These are phyloP conservation scores for Oconnorella tubifera DNA, from an alignment of 2,888 invertebrate species.

Conservation along the genomic window DNA sequence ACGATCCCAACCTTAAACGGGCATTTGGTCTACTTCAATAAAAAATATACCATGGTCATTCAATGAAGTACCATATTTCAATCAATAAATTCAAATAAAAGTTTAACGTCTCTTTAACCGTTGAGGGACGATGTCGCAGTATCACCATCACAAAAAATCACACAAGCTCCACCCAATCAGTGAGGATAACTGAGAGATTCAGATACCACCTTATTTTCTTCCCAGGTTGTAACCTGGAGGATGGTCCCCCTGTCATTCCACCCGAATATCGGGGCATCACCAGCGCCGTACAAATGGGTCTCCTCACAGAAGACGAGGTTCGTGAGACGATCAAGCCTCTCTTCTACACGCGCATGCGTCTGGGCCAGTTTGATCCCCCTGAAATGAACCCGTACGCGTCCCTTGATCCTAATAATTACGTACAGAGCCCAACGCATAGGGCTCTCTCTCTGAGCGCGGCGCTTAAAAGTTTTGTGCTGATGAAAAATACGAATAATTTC, in stretches of 20 bases:
- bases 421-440: constrained; percentile 36
- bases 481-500: constrained; percentile 39
- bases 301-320: constrained; percentile 13
- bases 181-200: too few species aligned
- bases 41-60: too few species aligned
- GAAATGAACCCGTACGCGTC: constrained; percentile 42
- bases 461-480: constrained; percentile 41
- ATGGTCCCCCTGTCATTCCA: constrained; percentile 2
- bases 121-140: too few species aligned
- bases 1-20: too few species aligned
- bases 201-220: background rate
- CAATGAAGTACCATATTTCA: too few species aligned
- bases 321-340: constrained; percentile 32
- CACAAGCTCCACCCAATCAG: too few species aligned
- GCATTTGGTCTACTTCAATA: too few species aligned
- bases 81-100: too few species aligned
- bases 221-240: constrained; percentile 20
- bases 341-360: constrained; percentile 38
- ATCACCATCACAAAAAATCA: too few species aligned
- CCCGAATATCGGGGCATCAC: constrained; percentile 21
- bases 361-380: constrained; percentile 38
- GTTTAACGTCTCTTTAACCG: too few species aligned
- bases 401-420: constrained; percentile 27
- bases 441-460: constrained; percentile 38
- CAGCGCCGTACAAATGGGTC: constrained; percentile 28